phyloP scores from a whole-genome alignment of 2,113 vertebrate genomes.

The Narcine bancroftii region DNA sequence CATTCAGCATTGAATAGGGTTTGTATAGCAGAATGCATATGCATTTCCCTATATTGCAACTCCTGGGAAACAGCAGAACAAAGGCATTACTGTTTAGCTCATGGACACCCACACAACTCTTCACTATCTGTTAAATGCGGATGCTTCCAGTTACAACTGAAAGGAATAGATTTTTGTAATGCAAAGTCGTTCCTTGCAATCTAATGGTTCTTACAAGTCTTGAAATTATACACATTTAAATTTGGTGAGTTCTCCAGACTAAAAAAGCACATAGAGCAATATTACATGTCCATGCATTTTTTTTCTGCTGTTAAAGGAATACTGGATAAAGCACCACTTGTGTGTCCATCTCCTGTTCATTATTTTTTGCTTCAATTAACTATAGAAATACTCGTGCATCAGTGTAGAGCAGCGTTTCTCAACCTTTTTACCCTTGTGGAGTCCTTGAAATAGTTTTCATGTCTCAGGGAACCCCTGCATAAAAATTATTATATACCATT shows the following conservation, averaged over 20 bases:
- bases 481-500: too few species aligned
- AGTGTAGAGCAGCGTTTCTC: too few species aligned
- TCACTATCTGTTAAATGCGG: background rate
- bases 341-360: background rate
- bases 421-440: too few species aligned
- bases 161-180: background rate
- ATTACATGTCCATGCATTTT: background rate
- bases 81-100: background rate
- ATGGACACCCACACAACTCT: background rate
- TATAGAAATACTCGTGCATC: background rate
- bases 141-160: background rate
- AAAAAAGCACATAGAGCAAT: background rate
- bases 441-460: too few species aligned
- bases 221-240: background rate
- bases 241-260: background rate
- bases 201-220: background rate
- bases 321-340: background rate
- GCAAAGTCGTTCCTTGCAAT: constrained; percentile 10
- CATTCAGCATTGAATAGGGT: background rate
- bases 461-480: too few species aligned
- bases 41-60: background rate
- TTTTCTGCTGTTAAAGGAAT: background rate
- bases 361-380: background rate
- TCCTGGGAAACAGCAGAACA: constrained; percentile 19
- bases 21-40: constrained; percentile 24